Conservation (phyloP, 2,888 invertebrate species). For the Tyria jacobaeae region DNA sequence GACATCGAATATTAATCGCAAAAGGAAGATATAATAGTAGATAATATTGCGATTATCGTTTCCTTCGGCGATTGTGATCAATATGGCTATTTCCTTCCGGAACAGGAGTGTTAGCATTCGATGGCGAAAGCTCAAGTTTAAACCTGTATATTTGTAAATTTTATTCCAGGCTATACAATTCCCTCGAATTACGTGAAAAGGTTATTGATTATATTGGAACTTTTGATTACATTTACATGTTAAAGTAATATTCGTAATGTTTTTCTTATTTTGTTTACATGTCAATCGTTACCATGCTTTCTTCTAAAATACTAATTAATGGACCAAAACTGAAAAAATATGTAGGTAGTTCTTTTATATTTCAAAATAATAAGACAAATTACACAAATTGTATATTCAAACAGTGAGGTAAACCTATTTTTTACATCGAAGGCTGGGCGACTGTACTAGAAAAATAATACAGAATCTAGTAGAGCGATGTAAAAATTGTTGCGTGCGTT, state of each 20-base stretch:
- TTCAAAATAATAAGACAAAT: background rate
- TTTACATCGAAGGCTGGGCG: background rate
- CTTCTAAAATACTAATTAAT: too few species aligned
- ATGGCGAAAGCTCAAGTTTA: background rate
- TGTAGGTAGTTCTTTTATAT: too few species aligned
- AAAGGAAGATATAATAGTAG: conserved; percentile 7
- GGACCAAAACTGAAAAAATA: too few species aligned
- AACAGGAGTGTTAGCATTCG: background rate
- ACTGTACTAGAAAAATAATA: conserved; percentile 2
- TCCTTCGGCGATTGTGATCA: conserved; percentile 2
- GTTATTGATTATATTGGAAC: background rate
- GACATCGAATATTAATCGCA: background rate
- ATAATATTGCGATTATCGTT: conserved; percentile 15
- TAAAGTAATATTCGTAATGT: background rate
- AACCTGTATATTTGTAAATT: background rate
- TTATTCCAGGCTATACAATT: background rate
- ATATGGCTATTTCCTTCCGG: conserved; percentile 16
- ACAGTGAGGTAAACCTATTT: background rate
- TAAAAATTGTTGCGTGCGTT: conserved; percentile 39
- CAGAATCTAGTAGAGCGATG: conserved; percentile 24
- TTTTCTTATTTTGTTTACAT: background rate
- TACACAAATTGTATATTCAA: background rate
- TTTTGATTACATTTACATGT: too few species aligned
- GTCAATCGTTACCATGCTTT: background rate
- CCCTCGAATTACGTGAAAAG: background rate